phyloP scores from a whole-genome alignment of 1,140 invertebrate genomes.

The Cydia strobilella region DNA sequence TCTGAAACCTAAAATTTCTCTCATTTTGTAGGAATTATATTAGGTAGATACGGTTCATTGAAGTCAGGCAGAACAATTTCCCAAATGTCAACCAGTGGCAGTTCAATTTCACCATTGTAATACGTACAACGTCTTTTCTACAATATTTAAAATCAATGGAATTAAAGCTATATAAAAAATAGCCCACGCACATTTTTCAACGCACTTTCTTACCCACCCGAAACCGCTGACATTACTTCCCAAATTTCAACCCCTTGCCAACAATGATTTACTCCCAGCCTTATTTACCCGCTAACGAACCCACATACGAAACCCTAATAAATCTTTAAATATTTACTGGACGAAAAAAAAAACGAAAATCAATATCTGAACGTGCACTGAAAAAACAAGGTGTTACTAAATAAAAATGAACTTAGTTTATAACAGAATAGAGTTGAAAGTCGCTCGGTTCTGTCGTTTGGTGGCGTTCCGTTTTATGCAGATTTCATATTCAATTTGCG shows the following conservation, averaged over 20 bases:
- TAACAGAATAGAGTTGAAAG: not conserved
- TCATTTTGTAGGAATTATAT: too few relatives aligned
- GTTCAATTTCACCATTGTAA: too few relatives aligned
- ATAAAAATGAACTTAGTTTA: not conserved
- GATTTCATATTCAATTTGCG: constrained; percentile 34
- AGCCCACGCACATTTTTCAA: not conserved
- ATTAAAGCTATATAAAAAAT: too few relatives aligned
- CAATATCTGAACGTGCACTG: constrained; percentile 25
- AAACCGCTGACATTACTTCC: not conserved
- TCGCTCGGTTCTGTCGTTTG: not conserved
- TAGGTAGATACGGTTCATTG: too few relatives aligned
- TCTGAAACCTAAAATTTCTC: too few relatives aligned
- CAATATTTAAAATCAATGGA: too few relatives aligned
- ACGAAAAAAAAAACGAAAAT: constrained; percentile 21
- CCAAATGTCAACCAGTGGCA: too few relatives aligned
- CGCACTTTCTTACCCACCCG: not conserved
- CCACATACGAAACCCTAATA: constrained; percentile 21
- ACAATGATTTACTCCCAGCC: constrained; percentile 19
- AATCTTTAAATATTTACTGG: constrained; percentile 25
- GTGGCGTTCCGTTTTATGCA: constrained; percentile 16
- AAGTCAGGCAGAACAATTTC: too few relatives aligned
- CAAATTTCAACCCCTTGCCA: constrained; percentile 7
- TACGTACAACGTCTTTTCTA: too few relatives aligned
- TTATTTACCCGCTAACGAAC: constrained; percentile 25
- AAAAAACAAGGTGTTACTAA: not conserved